Conservation (phyloP, 37 sponge, comb jelly and placozoan species). For the Haliclona indistincta region DNA sequence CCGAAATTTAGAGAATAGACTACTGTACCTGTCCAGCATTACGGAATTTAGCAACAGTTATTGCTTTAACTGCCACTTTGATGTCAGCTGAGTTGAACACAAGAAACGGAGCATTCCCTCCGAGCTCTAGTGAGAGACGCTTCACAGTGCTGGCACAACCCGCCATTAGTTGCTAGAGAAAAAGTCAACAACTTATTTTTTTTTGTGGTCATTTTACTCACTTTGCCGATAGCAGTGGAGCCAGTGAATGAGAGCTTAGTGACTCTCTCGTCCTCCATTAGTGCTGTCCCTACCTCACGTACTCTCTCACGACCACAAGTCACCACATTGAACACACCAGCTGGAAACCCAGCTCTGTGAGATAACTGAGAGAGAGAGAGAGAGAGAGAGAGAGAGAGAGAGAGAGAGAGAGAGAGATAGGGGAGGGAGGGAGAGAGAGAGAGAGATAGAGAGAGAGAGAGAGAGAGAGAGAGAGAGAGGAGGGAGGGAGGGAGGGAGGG, state of each 20-base stretch:
- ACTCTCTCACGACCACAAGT: conserved; percentile 59
- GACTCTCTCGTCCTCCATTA: conserved; percentile 57
- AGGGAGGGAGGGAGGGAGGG: too few species aligned
- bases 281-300: conserved; percentile 39
- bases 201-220: too few species aligned
- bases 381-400: too few species aligned
- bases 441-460: too few species aligned
- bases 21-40: conserved; percentile 86
- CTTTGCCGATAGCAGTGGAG: conserved; percentile 87
- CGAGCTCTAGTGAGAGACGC: conserved; percentile 87
- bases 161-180: conserved; percentile 58
- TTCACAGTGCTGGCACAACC: conserved; percentile 74
- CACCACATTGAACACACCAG: conserved; percentile 92
- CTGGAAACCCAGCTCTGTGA: conserved; percentile 77
- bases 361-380: too few species aligned
- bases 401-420: too few species aligned
- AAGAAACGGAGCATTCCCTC: conserved; percentile 95
- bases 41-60: conserved; percentile 79
- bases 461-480: too few species aligned
- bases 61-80: conserved; percentile 65
- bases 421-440: too few species aligned
- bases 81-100: conserved; percentile 94
- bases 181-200: neutral
- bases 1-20: too few species aligned
- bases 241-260: conserved; percentile 91